phyloP scores from a whole-genome alignment of 2,797 vertebrate genomes.

The Sternotherus odoratus region DNA sequence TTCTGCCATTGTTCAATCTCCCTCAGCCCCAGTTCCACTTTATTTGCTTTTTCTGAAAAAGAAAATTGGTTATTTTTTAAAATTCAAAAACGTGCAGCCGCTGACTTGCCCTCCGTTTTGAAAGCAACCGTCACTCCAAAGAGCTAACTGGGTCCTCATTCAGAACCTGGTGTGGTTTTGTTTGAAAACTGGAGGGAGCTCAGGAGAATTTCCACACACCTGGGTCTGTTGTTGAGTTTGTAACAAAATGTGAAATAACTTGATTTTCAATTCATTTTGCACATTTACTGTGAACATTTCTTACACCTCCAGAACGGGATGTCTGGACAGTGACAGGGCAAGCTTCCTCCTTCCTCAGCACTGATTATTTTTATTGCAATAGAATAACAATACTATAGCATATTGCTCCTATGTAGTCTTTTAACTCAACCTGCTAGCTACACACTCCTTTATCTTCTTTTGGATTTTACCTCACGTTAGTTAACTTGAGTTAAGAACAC shows the following conservation, averaged over 20 bases:
- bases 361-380: background rate
- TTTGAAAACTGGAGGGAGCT: background rate
- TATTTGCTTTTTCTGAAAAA: background rate
- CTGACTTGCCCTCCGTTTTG: background rate
- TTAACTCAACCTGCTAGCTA: background rate
- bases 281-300: background rate
- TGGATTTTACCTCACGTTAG: background rate
- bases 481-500: background rate
- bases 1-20: accelerated
- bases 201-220: no score
- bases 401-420: background rate
- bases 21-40: accelerated
- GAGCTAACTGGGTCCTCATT: background rate
- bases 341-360: background rate
- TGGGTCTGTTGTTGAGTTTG: background rate
- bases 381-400: background rate
- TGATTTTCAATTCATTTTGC: background rate
- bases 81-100: background rate
- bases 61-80: background rate
- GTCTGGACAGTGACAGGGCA: background rate
- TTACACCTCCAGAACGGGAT: background rate
- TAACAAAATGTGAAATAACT: background rate
- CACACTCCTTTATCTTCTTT: background rate
- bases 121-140: background rate
- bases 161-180: background rate